phyloP scores from a whole-genome alignment of 1,140 invertebrate genomes.

The Diachasmimorpha longicaudata region DNA sequence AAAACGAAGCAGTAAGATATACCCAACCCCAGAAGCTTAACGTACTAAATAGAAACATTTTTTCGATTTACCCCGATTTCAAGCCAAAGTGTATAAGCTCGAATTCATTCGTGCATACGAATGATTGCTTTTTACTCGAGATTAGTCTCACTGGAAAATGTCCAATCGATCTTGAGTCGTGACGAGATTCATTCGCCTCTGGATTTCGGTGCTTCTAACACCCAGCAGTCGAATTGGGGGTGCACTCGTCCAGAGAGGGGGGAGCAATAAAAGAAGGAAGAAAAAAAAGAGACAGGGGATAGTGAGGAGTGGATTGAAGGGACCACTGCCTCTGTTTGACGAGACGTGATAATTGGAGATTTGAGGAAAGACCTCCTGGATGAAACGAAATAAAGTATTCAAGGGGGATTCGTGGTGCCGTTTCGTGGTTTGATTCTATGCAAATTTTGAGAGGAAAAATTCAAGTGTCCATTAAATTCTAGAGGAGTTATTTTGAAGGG shows the following conservation, averaged over 20 bases:
- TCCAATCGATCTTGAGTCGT: background rate
- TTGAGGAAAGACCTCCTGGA: conserved; percentile 26
- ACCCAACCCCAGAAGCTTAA: conserved; percentile 41
- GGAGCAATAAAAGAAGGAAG: background rate
- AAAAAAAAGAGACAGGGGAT: background rate
- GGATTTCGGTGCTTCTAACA: background rate
- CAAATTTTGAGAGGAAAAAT: conserved; percentile 12
- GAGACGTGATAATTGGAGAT: conserved; percentile 47
- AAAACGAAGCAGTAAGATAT: conserved; percentile 33
- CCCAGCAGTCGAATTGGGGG: background rate
- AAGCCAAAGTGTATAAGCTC: background rate
- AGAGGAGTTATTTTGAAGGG: background rate
- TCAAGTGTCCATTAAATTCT: background rate
- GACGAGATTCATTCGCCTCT: background rate
- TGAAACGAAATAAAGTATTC: conserved; percentile 30
- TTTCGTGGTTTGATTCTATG: conserved; percentile 15
- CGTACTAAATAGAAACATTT: conserved; percentile 61
- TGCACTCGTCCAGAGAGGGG: background rate
- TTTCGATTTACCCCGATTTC: conserved; percentile 45
- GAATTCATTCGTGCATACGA: conserved; percentile 4
- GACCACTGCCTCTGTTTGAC: conserved; percentile 41
- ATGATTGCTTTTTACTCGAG: conserved; percentile 3
- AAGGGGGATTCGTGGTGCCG: background rate
- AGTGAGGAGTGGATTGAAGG: conserved; percentile 35
- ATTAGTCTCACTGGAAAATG: background rate